Conservation (phyloP, 2,888 invertebrate genomes). For the Agapostemon virescens region DNA sequence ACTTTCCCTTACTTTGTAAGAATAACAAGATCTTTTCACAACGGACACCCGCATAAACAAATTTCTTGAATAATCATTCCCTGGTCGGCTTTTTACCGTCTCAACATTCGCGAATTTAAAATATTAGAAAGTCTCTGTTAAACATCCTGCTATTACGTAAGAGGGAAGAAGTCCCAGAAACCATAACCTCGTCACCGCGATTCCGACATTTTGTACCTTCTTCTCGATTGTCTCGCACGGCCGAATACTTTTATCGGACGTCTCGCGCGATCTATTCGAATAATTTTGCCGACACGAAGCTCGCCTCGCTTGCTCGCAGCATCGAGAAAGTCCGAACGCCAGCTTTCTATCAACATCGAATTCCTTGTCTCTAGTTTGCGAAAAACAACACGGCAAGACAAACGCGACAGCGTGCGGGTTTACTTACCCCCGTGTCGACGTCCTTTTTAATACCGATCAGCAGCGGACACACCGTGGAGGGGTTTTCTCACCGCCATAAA, state of each 20-base stretch:
- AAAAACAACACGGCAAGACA: not conserved
- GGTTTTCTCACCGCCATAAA: not conserved
- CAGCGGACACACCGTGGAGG: not conserved
- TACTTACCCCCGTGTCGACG: constrained; percentile 30
- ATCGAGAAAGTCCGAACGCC: constrained; percentile 25
- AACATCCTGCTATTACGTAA: too few relatives aligned
- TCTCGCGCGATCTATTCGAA: not conserved
- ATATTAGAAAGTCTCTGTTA: too few relatives aligned
- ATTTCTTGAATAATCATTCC: too few relatives aligned
- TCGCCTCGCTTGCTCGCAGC: not conserved
- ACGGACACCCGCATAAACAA: too few relatives aligned
- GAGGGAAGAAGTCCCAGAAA: not conserved
- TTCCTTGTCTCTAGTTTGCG: not conserved
- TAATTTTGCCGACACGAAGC: not conserved
- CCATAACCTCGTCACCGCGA: too few relatives aligned
- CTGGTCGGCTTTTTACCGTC: too few relatives aligned
- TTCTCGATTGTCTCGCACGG: not conserved
- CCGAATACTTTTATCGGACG: not conserved
- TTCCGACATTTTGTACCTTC: not conserved
- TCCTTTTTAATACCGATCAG: not conserved
- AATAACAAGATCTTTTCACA: too few relatives aligned
- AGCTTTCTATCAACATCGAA: constrained; percentile 28
- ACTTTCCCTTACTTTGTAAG: too few relatives aligned
- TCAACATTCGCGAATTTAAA: too few relatives aligned
- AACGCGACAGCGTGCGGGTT: not conserved